phyloP scores from a whole-genome alignment of 2,797 vertebrate genomes.

The Crenichthys baileyi region DNA sequence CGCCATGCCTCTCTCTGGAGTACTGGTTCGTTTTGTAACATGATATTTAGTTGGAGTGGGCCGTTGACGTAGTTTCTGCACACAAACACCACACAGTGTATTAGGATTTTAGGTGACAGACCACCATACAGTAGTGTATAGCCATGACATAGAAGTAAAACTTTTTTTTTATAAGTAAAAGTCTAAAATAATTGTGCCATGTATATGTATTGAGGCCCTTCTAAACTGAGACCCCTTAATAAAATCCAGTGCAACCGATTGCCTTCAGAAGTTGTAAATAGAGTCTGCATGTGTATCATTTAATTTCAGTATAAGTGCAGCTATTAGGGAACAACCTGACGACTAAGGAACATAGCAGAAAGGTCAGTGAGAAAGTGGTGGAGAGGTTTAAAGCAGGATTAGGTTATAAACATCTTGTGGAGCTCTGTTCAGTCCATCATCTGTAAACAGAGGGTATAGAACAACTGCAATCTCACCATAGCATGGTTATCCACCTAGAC shows the following conservation, averaged over 20 bases:
- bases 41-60: slow-evolving; percentile 27
- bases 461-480: too few species aligned
- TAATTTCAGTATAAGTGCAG: background rate
- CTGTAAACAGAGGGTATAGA: too few species aligned
- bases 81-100: background rate
- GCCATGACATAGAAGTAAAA: background rate
- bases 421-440: background rate
- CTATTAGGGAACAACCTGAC: background rate
- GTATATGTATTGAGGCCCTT: background rate
- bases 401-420: background rate
- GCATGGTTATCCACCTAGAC: too few species aligned
- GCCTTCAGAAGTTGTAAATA: background rate
- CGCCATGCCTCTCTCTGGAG: slow-evolving; percentile 15
- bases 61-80: slow-evolving; percentile 13
- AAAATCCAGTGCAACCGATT: too few species aligned
- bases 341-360: too few species aligned
- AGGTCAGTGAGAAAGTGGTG: background rate
- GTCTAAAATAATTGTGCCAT: background rate
- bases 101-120: background rate
- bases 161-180: background rate
- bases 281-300: background rate
- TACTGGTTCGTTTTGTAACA: slow-evolving; percentile 32
- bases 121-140: background rate
- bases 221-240: background rate
- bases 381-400: background rate